phyloP scores from a whole-genome alignment of 1,140 invertebrate genomes.

The Sesamia nonagrioides region DNA sequence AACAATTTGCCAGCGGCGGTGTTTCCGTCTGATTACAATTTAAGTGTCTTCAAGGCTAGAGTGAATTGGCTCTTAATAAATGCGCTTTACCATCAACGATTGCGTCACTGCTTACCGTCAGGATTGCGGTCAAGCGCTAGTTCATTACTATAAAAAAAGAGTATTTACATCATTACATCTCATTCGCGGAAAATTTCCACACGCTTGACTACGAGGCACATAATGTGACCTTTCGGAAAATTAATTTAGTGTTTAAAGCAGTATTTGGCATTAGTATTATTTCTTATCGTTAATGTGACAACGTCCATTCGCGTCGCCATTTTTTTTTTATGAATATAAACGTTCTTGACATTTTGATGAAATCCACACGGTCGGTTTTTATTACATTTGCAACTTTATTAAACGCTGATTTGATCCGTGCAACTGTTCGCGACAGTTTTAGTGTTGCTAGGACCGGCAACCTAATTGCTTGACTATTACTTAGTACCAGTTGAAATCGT shows the following conservation, averaged over 20 bases:
- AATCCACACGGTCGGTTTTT: conserved; percentile 37
- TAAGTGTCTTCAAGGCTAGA: too few species aligned
- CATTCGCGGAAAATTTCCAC: conserved; percentile 51
- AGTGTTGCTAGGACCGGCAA: not conserved
- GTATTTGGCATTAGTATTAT: conserved; percentile 20
- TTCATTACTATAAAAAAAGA: too few species aligned
- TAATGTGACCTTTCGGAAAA: conserved; percentile 52
- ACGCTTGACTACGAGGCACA: not conserved
- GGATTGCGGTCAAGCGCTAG: too few species aligned
- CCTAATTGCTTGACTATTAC: too few species aligned
- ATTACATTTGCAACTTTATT: conserved; percentile 23
- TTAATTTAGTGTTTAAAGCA: conserved; percentile 55
- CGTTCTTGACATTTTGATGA: conserved; percentile 56
- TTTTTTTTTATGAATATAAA: conserved; percentile 52
- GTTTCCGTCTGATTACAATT: too few species aligned
- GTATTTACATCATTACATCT: not conserved
- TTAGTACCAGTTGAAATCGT: too few species aligned
- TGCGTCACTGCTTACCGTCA: too few species aligned
- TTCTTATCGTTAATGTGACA: conserved; percentile 15
- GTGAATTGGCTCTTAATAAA: too few species aligned
- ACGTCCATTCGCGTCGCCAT: conserved; percentile 27
- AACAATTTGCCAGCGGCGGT: too few species aligned
- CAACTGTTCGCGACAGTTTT: not conserved
- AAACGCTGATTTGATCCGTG: conserved; percentile 10
- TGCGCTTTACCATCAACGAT: too few species aligned